phyloP scores from a whole-genome alignment of 1,140 invertebrate genomes.

The Xylocopa sonorina region DNA sequence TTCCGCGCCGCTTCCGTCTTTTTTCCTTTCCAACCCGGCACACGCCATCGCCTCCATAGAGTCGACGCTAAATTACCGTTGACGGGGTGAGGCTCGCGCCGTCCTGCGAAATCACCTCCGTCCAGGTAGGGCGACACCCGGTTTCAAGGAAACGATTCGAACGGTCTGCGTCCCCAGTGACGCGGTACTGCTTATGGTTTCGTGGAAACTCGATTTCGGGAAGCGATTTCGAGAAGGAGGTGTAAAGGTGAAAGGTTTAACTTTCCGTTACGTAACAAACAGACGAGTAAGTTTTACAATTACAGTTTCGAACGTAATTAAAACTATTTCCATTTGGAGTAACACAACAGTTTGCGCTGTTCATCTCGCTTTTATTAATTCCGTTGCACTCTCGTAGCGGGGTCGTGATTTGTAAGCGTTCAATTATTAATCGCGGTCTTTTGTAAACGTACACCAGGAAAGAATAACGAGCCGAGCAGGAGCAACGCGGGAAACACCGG shows the following conservation, averaged over 20 bases:
- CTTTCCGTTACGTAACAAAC: too few relatives aligned
- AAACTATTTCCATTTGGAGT: too few relatives aligned
- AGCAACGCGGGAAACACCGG: not conserved
- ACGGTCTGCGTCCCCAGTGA: slow-evolving; percentile 22
- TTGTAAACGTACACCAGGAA: not conserved
- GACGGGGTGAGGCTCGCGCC: slow-evolving; percentile 3
- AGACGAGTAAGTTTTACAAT: too few relatives aligned
- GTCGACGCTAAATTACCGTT: slow-evolving; percentile 46
- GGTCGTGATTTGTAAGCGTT: too few relatives aligned
- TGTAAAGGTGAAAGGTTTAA: too few relatives aligned
- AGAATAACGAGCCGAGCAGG: not conserved
- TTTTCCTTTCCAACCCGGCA: slow-evolving; percentile 3
- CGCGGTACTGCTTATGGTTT: slow-evolving; percentile 11
- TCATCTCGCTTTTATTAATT: too few relatives aligned
- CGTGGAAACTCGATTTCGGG: slow-evolving; percentile 28
- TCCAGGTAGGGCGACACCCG: not conserved
- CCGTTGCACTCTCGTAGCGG: too few relatives aligned
- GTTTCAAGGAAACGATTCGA: slow-evolving; percentile 50
- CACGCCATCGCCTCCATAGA: not conserved
- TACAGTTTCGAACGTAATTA: too few relatives aligned
- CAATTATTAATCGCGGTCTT: not conserved
- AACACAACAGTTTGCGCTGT: too few relatives aligned
- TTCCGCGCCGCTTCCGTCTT: not conserved
- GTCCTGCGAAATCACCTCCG: slow-evolving; percentile 38
- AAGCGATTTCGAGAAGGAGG: not conserved